phyloP scores from a whole-genome alignment of 2,797 vertebrate species.

The Sardinella longiceps region DNA sequence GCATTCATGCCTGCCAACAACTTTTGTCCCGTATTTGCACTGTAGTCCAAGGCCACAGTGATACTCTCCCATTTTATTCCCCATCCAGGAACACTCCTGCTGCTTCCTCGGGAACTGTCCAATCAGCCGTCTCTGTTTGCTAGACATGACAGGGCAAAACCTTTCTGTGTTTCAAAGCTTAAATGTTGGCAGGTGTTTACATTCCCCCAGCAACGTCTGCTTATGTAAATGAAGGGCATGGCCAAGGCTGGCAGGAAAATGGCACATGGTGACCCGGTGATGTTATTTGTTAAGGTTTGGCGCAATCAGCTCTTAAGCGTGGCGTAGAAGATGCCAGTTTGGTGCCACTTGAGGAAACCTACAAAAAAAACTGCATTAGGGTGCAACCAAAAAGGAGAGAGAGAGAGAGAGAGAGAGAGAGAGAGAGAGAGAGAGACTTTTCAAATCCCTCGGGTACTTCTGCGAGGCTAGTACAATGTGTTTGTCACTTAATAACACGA shows the following conservation, averaged over 20 bases:
- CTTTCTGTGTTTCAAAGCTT: neutral
- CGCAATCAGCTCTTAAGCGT: neutral
- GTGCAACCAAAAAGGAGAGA: too few species aligned
- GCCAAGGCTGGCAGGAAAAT: neutral
- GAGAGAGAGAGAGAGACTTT: too few species aligned
- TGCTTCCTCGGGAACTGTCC: neutral
- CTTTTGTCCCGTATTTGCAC: neutral
- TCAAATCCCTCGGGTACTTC: too few species aligned
- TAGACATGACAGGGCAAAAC: neutral
- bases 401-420: too few species aligned
- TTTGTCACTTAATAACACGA: neutral
- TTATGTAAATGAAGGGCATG: neutral
- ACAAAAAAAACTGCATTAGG: too few species aligned
- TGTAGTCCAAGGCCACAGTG: neutral
- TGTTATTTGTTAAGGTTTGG: neutral
- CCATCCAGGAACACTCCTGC: neutral
- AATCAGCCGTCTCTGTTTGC: neutral
- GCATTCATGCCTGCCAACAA: neutral
- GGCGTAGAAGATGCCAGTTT: neutral
- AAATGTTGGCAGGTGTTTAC: neutral
- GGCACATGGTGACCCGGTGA: neutral
- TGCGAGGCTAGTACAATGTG: neutral
- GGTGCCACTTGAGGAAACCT: too few species aligned
- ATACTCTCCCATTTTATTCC: neutral
- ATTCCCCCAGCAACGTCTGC: neutral